Evolutionary conservation across 2,888 invertebrate species (phyloP), one percentile per base, ranked within the genome.

Genomic region (Diadegma fenestrale): DNA sequence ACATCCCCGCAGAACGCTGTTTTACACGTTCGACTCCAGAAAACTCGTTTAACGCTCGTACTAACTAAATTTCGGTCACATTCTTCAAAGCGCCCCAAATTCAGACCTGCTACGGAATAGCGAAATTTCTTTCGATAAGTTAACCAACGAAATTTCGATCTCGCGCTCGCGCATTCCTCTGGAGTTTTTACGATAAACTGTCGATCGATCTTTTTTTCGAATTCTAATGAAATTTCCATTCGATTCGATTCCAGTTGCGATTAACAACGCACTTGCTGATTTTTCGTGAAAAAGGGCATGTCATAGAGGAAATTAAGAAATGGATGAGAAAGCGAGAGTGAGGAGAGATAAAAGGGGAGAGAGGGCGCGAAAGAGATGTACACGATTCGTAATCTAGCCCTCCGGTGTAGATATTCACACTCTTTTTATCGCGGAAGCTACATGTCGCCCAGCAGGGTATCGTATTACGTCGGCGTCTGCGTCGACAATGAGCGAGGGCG

Each of bases 401-500:
- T 63, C 30, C 48, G 26, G 45, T 71, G 19, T 30, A 61, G 51
- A 48, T 48, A 54, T 78, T 79, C 22, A 71, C 64, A 54, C 51
- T 43, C 41, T 72, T 78, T 68, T 73, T 37, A 82, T 85, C 85
- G 85, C 85, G 81, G 81, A 85, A 85, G 85, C 85, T 45, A 63
- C 81, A 71, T 48, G 69, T 80, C 80, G 51, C 78, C 45, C 80
- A 63, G 63, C 75, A 10, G 61, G 63, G 81, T 86, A 79, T 80
- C 84, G 76, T 66, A 51, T 86, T 86, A 82, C 85, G 76, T 84
- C 79, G 80, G 88, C 66, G 80, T 81, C 69, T 68, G 77, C 83
- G 83, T 78, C 89, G 87, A 88, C 88, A 88, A 88, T 87, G 87
- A 83, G 83, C 82, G 83, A 82, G 86, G 86, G 87, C 85, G 87